Evolutionary conservation across 2,797 vertebrate species (phyloP), one percentile per base, ranked within the genome.

Genomic region (Centropyge bicolor): DNA sequence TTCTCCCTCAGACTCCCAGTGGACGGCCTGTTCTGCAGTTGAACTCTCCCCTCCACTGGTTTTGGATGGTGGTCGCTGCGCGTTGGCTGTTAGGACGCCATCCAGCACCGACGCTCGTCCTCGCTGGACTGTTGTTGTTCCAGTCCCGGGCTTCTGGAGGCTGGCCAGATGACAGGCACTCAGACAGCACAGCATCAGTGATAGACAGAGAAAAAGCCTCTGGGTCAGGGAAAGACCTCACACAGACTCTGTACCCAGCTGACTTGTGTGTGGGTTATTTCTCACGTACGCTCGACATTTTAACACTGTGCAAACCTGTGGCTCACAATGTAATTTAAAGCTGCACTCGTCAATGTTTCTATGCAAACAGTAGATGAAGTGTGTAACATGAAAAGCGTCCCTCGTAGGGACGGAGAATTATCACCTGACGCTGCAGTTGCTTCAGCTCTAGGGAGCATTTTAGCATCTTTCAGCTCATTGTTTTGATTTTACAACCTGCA

Each of bases 71-170:
- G 70, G 31, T 40, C 35, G 56, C 64, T 90, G 71, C 14, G 41
- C 93, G 91, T 92, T 79, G 61, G 60, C 91, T 93, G 91, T 92
- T 92, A 95, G 95, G 95, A 95, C 95, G 94, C 94, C 92, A 93
- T 95, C 79, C 93, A 93, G 95, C 93, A 36, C 71, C 8, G 43
- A 76, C 24, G 5, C 80, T 95, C 91, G 90, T 77, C 78, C 74
- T 84, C 89, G 88, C 45, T 31, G 67, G 52, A 51, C 75, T 43
- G 52, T 85, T 95, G 94, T 94, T 95, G 92, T 88, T 83, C 74
- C 88, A 93, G 93, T 94, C 91, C 93, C 93, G 94, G 88, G 89
- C 86, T 82, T 86, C 88, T 93, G 95, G 95, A 95, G 64, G 13
- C 12, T 14, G 43, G 70, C 84, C 78, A 85, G 69, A 63, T 63